Evolutionary conservation across 2,113 vertebrate genomes (phyloP), one percentile per base, ranked within the genome.

Genomic region (Nasalis larvatus): DNA sequence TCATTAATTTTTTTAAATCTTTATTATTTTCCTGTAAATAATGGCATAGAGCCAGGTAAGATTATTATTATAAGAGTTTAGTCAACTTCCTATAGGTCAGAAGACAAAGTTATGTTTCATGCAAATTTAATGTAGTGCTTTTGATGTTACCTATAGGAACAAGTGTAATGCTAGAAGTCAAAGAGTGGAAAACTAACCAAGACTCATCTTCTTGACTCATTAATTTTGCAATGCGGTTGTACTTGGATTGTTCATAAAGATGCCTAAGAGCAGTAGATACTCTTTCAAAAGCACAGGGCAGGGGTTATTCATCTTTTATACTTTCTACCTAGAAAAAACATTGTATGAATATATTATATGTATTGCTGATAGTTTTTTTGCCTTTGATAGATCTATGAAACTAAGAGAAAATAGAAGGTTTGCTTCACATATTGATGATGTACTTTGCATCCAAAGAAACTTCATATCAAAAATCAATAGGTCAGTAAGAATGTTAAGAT

Each of bases 151-250:
- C 89, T 89, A 54, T 82, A 97, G 86, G 77, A 97, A 96, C 52
- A 97, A 97, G 69, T 81, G 0, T 82, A 97, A 73, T 0, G 3
- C 54, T 96, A 83, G 92, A 96, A 98, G 40, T 8, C 96, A 98
- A 96, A 71, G 81, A 92, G 82, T 78, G 81, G 94, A 95, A 98
- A 98, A 74, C 91, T 96, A 98, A 97, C 69, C n/a, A 98, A 98
- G 69, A 89, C 92, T 98, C 81, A 95, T 97, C 96, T 98, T 95
- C 93, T 97, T 94, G 97, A 69, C 49, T 99, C 98, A 98, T 98
- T 98, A 98, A 97, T 92, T 98, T 96, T 95, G 91, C 98, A 98
- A 98, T 98, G 92, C 86, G 89, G 45, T 96, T 42, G n/a, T 97
- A 88, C 52, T 97, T 86, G 92, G 56, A 92, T 84, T 98, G 96